Percentiles rank a stretch among this genome's conserved stretches.
These are phyloP conservation scores for Cosmopolites sordidus DNA, from an alignment of 2,888 invertebrate species.

Conservation along the genomic window DNA sequence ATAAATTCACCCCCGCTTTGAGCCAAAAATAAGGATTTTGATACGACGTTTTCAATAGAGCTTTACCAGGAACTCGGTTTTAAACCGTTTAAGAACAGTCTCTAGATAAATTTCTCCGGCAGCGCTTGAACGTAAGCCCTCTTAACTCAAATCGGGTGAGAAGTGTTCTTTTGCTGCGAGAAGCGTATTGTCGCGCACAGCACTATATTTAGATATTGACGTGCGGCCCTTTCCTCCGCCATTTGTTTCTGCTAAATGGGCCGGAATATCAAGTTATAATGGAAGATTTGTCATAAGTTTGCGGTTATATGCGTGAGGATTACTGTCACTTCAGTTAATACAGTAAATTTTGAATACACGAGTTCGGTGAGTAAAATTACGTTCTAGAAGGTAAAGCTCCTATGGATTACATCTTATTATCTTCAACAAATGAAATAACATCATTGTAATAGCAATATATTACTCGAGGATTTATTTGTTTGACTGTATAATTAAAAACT, in stretches of 20 bases:
- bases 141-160: conserved; percentile 1
- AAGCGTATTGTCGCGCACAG: conserved; percentile 12
- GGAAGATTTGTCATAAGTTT: conserved; percentile 10
- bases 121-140: background rate
- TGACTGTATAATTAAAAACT: no score
- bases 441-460: no score
- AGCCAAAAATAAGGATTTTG: no score
- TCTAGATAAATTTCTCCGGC: background rate
- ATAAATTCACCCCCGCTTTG: no score
- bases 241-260: conserved; percentile 23
- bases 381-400: no score
- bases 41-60: no score
- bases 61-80: background rate
- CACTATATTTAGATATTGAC: conserved; percentile 24
- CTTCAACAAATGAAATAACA: no score
- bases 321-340: background rate
- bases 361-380: no score
- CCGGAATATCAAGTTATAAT: conserved; percentile 13
- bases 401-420: no score
- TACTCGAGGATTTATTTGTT: no score
- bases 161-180: conserved; percentile 2
- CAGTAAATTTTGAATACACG: no score
- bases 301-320: background rate
- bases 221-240: conserved; percentile 9
- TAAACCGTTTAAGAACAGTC: background rate